Percentiles rank a stretch among this genome's conserved stretches.
Conservation (phyloP, 2,113 vertebrate species). For the Grammatotria lemairii region DNA sequence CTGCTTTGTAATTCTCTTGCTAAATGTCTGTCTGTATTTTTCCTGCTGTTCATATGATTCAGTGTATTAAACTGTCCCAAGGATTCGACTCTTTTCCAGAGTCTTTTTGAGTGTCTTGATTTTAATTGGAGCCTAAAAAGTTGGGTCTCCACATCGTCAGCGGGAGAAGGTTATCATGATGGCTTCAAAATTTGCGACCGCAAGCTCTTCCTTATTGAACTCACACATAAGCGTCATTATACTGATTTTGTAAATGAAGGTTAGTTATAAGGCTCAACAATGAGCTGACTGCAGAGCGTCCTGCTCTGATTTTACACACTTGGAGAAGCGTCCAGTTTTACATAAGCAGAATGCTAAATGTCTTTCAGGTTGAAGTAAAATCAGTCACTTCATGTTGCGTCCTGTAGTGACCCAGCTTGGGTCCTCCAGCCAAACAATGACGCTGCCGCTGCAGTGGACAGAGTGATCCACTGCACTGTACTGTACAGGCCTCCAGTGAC, state of each 20-base stretch:
- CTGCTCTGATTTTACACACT: not conserved
- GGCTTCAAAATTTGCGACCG: not conserved
- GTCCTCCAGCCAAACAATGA: not conserved
- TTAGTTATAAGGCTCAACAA: not conserved
- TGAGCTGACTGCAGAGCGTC: not conserved
- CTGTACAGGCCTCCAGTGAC: not conserved
- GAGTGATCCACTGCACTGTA: not conserved
- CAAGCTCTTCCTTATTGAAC: not conserved
- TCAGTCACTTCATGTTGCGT: not conserved
- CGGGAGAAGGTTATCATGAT: not conserved
- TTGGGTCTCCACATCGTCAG: fast-evolving
- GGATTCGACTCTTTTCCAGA: not conserved
- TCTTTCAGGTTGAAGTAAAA: not conserved
- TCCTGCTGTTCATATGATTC: not conserved
- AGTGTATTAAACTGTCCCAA: not conserved
- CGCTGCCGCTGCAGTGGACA: not conserved
- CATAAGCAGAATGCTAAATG: not conserved
- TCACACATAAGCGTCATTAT: not conserved
- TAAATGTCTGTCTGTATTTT: not conserved
- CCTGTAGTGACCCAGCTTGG: not conserved
- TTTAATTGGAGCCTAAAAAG: not conserved
- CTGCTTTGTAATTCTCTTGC: too few species aligned
- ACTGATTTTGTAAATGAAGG: not conserved
- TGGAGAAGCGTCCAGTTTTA: not conserved
- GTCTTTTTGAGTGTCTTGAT: not conserved